A percentile compares a stretch with the other conserved stretches of the same genome.
phyloP scores from a whole-genome alignment of 2,113 vertebrate genomes.

The Pterophyllum scalare region DNA sequence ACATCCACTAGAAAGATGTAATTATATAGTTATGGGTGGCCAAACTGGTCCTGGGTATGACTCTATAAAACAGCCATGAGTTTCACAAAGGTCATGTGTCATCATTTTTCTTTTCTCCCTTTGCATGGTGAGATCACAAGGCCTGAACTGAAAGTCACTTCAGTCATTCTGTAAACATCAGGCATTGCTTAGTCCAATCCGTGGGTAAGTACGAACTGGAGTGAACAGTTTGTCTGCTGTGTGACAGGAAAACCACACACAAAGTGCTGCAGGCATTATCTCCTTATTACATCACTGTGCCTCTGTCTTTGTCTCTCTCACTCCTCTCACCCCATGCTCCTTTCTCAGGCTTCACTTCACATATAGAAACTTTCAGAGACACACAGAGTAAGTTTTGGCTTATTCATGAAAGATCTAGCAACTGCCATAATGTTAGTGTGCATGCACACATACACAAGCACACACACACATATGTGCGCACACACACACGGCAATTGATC shows the following conservation, averaged over 20 bases:
- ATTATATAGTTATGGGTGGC: neutral
- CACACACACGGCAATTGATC: neutral
- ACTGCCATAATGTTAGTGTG: too few species aligned
- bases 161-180: slow-evolving; percentile 19
- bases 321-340: neutral
- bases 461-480: too few species aligned
- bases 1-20: neutral
- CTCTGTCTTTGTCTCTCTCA: neutral
- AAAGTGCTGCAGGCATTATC: slow-evolving; percentile 9
- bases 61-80: neutral
- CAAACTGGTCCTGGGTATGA: neutral
- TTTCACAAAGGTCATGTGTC: neutral
- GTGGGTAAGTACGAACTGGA: neutral
- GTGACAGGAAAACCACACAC: slow-evolving; percentile 22
- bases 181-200: neutral
- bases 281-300: neutral
- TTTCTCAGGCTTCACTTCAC: neutral
- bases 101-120: neutral
- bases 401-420: too few species aligned
- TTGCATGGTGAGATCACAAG: neutral
- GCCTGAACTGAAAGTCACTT: neutral
- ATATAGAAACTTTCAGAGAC: neutral
- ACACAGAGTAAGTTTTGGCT: neutral
- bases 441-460: too few species aligned
- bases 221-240: neutral